phyloP scores from a whole-genome alignment of 1,140 invertebrate genomes.

The Eufriesea mexicana region DNA sequence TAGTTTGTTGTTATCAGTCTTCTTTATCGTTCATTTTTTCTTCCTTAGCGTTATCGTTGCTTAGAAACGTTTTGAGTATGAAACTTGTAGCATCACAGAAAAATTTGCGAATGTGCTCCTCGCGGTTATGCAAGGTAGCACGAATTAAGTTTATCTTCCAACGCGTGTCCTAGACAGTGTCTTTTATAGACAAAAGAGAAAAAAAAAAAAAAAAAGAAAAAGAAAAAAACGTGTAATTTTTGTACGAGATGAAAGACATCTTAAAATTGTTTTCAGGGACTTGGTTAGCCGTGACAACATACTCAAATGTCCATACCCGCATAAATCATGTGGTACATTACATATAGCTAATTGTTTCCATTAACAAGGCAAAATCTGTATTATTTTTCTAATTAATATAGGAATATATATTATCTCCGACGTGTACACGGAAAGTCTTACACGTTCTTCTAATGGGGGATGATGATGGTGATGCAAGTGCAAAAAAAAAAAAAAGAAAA shows the following conservation, averaged over 20 bases:
- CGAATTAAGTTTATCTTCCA: neutral
- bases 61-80: neutral
- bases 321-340: constrained; percentile 67
- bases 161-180: neutral
- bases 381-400: constrained; percentile 81
- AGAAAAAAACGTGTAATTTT: constrained; percentile 4
- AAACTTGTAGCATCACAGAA: neutral
- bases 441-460: constrained; percentile 44
- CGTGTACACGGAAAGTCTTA: constrained; percentile 41
- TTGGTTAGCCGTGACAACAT: constrained; percentile 73
- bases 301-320: constrained; percentile 73
- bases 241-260: constrained; percentile 48
- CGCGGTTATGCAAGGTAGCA: neutral
- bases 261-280: constrained; percentile 71
- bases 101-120: neutral
- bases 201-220: neutral
- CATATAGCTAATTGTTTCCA: constrained; percentile 75
- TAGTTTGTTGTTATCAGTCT: neutral
- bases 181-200: neutral
- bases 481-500: constrained; percentile 33
- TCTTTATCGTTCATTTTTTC: neutral
- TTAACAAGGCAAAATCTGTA: constrained; percentile 75
- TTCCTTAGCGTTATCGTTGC: neutral
- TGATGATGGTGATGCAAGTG: constrained; percentile 2
- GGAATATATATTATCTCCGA: constrained; percentile 60